Conservation (phyloP, 2,113 vertebrate genomes). For the Cinclus mexicanus region DNA sequence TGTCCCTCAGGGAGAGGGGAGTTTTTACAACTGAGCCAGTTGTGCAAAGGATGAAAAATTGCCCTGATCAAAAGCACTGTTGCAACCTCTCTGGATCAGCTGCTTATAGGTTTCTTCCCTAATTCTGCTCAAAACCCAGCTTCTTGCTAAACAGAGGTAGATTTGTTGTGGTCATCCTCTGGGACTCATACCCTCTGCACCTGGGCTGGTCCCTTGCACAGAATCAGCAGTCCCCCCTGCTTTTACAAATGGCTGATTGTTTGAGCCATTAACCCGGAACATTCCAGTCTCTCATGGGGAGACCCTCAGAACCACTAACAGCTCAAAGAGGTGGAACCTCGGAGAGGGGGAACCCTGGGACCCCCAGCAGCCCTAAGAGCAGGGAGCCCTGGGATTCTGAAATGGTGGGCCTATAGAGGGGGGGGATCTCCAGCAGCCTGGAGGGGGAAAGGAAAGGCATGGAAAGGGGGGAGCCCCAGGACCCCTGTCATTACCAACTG, state of each 20-base stretch:
- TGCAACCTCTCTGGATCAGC: not conserved
- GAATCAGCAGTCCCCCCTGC: not conserved
- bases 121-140: not conserved
- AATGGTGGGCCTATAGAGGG: not conserved
- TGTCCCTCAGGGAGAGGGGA: not conserved
- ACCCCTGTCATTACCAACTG: not conserved
- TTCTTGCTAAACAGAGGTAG: not conserved
- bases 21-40: not conserved
- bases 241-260: not conserved
- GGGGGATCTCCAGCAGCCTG: not conserved
- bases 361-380: not conserved
- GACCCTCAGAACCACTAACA: not conserved
- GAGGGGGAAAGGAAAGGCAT: fast-evolving
- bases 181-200: not conserved
- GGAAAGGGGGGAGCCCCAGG: not conserved
- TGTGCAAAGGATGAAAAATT: not conserved
- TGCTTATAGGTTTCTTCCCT: not conserved
- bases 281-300: not conserved
- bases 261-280: not conserved
- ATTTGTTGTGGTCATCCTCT: not conserved
- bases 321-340: not conserved
- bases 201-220: not conserved
- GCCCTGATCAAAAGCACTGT: not conserved
- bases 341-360: not conserved
- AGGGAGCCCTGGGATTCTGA: not conserved